Conservation (phyloP, 2,888 invertebrate genomes). For the Drosophila fungiperda region DNA sequence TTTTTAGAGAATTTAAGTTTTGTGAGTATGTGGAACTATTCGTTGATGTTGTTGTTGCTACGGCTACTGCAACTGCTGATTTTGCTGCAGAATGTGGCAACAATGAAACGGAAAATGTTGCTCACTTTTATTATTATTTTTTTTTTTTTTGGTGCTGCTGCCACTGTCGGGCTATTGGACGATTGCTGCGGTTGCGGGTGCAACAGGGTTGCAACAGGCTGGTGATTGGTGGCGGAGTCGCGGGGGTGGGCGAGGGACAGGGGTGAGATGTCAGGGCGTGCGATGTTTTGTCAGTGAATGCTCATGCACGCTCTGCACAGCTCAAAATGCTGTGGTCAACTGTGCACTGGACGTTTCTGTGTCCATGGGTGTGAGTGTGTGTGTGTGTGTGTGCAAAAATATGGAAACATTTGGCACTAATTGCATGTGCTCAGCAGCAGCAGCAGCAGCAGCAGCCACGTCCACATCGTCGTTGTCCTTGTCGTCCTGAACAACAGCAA, state of each 20-base stretch:
- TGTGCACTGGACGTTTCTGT: slow-evolving; percentile 47
- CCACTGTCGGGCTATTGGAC: slow-evolving; percentile 49
- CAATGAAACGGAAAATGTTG: slow-evolving; percentile 78
- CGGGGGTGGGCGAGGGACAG: background rate
- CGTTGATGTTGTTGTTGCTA: slow-evolving; percentile 28
- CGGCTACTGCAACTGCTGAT: slow-evolving; percentile 1
- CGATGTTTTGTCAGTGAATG: slow-evolving; percentile 71
- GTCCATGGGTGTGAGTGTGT: background rate
- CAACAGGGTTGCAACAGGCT: slow-evolving; percentile 6
- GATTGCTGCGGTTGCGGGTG: slow-evolving; percentile 62
- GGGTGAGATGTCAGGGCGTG: slow-evolving; percentile 30
- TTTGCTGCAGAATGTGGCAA: slow-evolving; percentile 44
- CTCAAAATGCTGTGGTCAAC: slow-evolving; percentile 72
- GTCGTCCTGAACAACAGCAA: slow-evolving; percentile 51
- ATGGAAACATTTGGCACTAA: slow-evolving; percentile 84
- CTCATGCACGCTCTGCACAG: slow-evolving; percentile 55
- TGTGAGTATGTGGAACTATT: slow-evolving; percentile 31
- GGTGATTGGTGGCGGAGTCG: background rate
- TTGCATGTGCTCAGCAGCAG: slow-evolving; percentile 77
- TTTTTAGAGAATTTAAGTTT: background rate
- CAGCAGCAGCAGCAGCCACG: slow-evolving; percentile 51
- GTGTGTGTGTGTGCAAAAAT: slow-evolving; percentile 66
- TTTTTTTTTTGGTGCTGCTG: slow-evolving; percentile 26
- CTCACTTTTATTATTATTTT: slow-evolving; percentile 45
- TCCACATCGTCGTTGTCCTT: slow-evolving; percentile 32